A percentile compares a stretch with the other conserved stretches of the same genome.
Evolutionary conservation across 2,888 invertebrate genomes (phyloP).

Genomic region (Acleris holmiana): DNA sequence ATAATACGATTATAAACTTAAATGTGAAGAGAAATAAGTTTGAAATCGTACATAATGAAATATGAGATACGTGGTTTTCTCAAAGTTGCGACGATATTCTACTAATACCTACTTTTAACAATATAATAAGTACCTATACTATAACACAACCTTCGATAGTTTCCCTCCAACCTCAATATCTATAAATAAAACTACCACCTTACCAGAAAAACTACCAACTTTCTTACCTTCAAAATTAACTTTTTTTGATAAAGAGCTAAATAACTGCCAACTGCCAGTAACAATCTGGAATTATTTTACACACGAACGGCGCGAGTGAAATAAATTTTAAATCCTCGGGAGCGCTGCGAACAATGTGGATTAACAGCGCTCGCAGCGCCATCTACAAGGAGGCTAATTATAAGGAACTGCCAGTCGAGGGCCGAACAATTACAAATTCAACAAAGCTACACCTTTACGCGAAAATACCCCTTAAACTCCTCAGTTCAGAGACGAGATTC

Average conservation of each 20-base stretch:
- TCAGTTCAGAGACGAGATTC: constrained; percentile 5
- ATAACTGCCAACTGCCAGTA: constrained; percentile 13
- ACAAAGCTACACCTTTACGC: constrained; percentile 44
- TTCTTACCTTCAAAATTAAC: not conserved
- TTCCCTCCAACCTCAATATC: too few relatives aligned
- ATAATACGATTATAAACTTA: too few relatives aligned
- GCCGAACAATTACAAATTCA: constrained; percentile 54
- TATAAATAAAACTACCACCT: too few relatives aligned
- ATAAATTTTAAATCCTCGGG: constrained; percentile 33
- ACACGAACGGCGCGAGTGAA: constrained; percentile 21
- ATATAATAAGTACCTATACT: too few relatives aligned
- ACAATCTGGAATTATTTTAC: constrained; percentile 12
- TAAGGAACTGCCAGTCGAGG: constrained; percentile 43
- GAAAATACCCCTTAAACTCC: not conserved
- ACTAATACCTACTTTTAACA: too few relatives aligned
- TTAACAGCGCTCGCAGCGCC: constrained; percentile 36
- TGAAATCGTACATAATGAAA: too few relatives aligned
- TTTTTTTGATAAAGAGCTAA: not conserved
- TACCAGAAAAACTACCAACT: not conserved
- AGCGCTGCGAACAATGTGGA: constrained; percentile 34
- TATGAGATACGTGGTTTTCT: too few relatives aligned
- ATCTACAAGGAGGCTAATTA: constrained; percentile 43
- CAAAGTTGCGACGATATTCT: too few relatives aligned
- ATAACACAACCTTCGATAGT: too few relatives aligned
- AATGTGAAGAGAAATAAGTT: too few relatives aligned